Percentiles rank a stretch among this genome's conserved stretches.
These are phyloP conservation scores for Platycheirus albimanus DNA, from an alignment of 2,888 invertebrate genomes.

Conservation along the genomic window DNA sequence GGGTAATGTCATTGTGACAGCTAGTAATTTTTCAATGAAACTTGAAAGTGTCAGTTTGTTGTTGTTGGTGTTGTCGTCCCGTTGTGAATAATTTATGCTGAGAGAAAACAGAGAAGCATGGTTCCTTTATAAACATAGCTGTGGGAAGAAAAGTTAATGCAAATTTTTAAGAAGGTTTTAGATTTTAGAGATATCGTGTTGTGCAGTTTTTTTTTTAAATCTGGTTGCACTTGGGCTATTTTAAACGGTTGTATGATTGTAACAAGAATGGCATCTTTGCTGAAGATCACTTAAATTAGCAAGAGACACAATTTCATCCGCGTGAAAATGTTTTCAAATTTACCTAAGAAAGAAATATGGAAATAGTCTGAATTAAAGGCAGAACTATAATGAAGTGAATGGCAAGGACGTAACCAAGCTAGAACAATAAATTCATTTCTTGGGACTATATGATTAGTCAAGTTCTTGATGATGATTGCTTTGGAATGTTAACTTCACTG, in stretches of 20 bases:
- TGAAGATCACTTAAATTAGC: neutral
- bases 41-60: constrained; percentile 42
- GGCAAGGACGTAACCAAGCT: too few relatives aligned
- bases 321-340: too few relatives aligned
- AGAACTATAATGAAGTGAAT: too few relatives aligned
- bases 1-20: constrained; percentile 69
- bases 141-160: constrained; percentile 43
- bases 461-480: too few relatives aligned
- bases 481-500: too few relatives aligned
- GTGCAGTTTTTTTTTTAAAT: too few relatives aligned
- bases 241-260: neutral
- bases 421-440: too few relatives aligned
- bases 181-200: neutral
- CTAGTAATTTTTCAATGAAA: constrained; percentile 58
- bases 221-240: neutral
- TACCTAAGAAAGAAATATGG: too few relatives aligned
- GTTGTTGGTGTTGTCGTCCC: neutral
- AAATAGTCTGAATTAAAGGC: too few relatives aligned
- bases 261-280: neutral
- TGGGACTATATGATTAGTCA: too few relatives aligned
- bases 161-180: constrained; percentile 11
- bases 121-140: neutral
- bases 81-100: constrained; percentile 34
- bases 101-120: constrained; percentile 3
- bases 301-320: too few relatives aligned